Evolutionary conservation across 2,113 vertebrate genomes (phyloP).

Genomic region (Onychorhynchus coronatus): DNA sequence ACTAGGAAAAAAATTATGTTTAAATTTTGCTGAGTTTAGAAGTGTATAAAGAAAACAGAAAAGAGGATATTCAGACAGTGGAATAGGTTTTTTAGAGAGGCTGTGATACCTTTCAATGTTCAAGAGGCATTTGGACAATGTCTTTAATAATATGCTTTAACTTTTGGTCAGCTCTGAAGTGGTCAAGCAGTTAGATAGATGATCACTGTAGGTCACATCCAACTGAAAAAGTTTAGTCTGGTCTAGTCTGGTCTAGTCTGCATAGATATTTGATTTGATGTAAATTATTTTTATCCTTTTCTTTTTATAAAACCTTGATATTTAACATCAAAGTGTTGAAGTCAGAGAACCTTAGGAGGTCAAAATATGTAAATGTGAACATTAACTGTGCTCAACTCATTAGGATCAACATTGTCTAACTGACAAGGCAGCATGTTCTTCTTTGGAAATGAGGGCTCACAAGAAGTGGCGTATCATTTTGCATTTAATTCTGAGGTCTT

Average conservation of each 20-base stretch:
- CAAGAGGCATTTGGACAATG: background rate
- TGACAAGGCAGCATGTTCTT: background rate
- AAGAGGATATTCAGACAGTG: background rate
- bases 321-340: background rate
- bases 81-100: background rate
- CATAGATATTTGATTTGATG: background rate
- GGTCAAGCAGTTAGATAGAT: background rate
- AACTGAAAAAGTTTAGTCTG: background rate
- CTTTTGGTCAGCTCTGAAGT: background rate
- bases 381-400: background rate
- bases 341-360: background rate
- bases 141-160: background rate
- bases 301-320: background rate
- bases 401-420: background rate
- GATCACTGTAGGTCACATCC: fast-evolving
- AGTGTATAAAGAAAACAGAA: background rate
- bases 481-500: background rate
- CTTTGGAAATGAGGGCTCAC: background rate
- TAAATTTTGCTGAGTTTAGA: background rate
- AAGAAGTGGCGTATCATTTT: background rate
- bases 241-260: background rate
- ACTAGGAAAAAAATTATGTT: background rate
- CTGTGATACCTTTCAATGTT: background rate
- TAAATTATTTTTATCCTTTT: background rate
- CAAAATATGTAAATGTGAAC: background rate